A percentile compares a stretch with the other conserved stretches of the same genome.
These are phyloP conservation scores for Falco novaeseelandiae DNA, from an alignment of 2,797 vertebrate genomes.

Conservation along the genomic window DNA sequence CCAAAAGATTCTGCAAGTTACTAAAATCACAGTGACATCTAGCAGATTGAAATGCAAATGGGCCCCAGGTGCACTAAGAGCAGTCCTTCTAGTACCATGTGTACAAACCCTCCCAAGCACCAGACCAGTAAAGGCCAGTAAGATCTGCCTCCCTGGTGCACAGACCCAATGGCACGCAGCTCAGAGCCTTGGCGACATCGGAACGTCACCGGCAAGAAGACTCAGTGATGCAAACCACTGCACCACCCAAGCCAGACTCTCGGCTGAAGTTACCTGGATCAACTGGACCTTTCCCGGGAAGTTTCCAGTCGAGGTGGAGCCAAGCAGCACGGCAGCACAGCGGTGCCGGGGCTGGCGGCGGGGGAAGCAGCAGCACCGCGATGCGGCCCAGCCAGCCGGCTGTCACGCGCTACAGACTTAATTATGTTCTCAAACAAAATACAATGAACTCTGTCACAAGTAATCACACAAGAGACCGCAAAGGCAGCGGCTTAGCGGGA, in stretches of 20 bases:
- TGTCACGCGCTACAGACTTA: neutral
- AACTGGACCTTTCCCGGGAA: neutral
- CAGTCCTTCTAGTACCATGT: neutral
- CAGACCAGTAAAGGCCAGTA: neutral
- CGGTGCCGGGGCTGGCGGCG: no score
- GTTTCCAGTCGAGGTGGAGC: neutral
- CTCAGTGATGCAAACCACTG: neutral
- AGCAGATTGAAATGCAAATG: neutral
- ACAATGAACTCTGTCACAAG: slow-evolving; percentile 53
- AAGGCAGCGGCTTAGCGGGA: neutral
- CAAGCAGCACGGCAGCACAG: neutral
- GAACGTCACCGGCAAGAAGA: no score
- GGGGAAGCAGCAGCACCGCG: neutral
- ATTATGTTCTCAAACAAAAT: slow-evolving; percentile 43
- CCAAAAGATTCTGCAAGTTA: neutral
- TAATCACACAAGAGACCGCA: neutral
- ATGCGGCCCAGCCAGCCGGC: neutral
- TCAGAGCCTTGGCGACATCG: neutral
- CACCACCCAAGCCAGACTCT: neutral
- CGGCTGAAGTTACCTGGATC: neutral
- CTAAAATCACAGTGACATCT: neutral
- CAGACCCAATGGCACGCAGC: neutral
- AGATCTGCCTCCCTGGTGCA: neutral
- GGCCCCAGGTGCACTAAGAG: no score
- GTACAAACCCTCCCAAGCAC: no score